Conservation (phyloP, 1,140 invertebrate species). For the Portunus trituberculatus region DNA sequence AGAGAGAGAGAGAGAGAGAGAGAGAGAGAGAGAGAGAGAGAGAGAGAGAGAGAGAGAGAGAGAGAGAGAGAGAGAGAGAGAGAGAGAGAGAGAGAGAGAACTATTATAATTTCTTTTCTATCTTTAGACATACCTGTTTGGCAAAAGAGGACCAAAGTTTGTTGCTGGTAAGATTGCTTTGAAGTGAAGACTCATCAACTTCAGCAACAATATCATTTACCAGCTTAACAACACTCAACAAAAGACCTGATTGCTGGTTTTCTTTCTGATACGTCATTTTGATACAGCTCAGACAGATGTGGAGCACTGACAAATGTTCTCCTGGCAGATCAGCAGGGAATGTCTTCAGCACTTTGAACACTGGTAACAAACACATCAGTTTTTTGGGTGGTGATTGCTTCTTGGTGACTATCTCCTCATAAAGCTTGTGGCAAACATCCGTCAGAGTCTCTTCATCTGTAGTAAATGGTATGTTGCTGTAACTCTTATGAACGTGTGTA, state of each 20-base stretch:
- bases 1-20: too few species aligned
- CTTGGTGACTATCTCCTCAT: slow-evolving; percentile 31
- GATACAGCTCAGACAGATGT: slow-evolving; percentile 55
- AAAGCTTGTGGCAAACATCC: slow-evolving; percentile 33
- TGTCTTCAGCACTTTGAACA: background rate
- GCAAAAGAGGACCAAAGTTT: slow-evolving; percentile 54
- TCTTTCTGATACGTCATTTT: slow-evolving; percentile 26
- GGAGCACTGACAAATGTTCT: slow-evolving; percentile 35
- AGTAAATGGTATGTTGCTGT: background rate
- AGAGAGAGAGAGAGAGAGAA: too few species aligned
- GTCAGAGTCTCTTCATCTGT: slow-evolving; percentile 17
- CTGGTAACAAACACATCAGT: slow-evolving; percentile 33
- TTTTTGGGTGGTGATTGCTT: slow-evolving; percentile 28
- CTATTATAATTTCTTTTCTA: too few species aligned
- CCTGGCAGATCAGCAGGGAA: slow-evolving; percentile 43
- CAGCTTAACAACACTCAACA: slow-evolving; percentile 25
- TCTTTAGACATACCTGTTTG: slow-evolving; percentile 1
- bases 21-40: too few species aligned
- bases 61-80: too few species aligned
- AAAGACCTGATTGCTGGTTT: background rate
- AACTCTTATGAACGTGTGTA: too few species aligned
- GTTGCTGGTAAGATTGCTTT: slow-evolving; percentile 1
- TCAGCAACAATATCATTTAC: background rate
- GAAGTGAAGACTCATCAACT: background rate
- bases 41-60: too few species aligned